phyloP scores from a whole-genome alignment of 1,140 invertebrate species.

The Lepidurus packardi region DNA sequence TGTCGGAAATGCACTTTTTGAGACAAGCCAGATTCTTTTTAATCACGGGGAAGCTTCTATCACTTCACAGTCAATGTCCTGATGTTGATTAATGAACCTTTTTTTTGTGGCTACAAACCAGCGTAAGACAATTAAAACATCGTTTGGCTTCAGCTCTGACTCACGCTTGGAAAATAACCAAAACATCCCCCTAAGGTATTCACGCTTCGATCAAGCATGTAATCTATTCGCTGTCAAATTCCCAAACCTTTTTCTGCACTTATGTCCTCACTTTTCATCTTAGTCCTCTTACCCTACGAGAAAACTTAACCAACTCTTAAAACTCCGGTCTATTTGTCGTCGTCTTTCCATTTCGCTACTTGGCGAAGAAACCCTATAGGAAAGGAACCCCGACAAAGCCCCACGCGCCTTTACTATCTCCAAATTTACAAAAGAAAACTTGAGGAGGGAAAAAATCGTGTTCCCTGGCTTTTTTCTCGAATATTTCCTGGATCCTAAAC shows the following conservation, averaged over 20 bases:
- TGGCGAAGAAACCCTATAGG: no score
- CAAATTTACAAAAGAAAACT: no score
- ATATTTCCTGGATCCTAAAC: neutral
- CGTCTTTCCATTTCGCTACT: no score
- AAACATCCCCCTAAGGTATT: neutral
- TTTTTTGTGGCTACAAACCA: neutral
- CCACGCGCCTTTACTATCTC: no score
- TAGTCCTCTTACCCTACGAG: no score
- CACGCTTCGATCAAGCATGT: constrained; percentile 18
- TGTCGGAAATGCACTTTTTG: no score
- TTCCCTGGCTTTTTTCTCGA: neutral
- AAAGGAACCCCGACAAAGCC: no score
- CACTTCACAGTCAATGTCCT: neutral
- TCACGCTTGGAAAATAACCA: neutral
- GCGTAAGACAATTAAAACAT: constrained; percentile 12
- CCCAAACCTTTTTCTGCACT: neutral
- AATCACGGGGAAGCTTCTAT: neutral
- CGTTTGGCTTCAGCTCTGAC: neutral
- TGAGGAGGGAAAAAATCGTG: neutral
- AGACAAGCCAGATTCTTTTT: neutral
- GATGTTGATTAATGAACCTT: constrained; percentile 1
- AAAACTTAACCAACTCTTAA: no score
- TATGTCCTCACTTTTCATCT: no score
- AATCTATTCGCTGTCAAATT: constrained; percentile 4
- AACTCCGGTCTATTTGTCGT: no score